Base-by-base conservation (phyloP, 1,140 invertebrate genomes). In the Hermatobates lingyangjiaoensis region DNA sequence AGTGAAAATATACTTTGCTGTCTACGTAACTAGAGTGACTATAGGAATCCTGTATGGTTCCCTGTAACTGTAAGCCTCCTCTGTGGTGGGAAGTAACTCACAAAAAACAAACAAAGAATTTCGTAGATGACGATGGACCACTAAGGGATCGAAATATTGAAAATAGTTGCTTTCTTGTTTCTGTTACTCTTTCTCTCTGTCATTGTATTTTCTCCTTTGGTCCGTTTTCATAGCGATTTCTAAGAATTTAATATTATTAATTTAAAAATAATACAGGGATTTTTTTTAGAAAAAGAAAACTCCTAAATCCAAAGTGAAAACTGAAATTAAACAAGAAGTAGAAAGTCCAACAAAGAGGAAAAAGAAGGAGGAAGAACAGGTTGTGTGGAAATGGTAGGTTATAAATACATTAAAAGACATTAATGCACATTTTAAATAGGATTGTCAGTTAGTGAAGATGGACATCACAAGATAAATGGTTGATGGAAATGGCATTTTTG, bases 381-480 rank as follows among this genome's bases (percentile, higher is more conserved):
- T 92, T 68, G 85, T 91, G 54, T 95, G 90, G 89, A 89, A 88
- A 77, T 95, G 88, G 87, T 89, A 71, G 74, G 69, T 65, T 15
- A 25, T n/a, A n/a, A n/a, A n/a, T n/a, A n/a, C n/a, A n/a, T n/a
- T n/a, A n/a, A n/a, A n/a, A n/a, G n/a, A n/a, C n/a, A n/a, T n/a
- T n/a, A n/a, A n/a, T n/a, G n/a, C n/a, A n/a, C n/a, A n/a, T n/a
- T n/a, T n/a, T n/a, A n/a, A n/a, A n/a, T n/a, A n/a, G n/a, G n/a
- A n/a, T n/a, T n/a, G n/a, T n/a, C n/a, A n/a, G n/a, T n/a, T n/a
- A n/a, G n/a, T n/a, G n/a, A n/a, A n/a, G n/a, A n/a, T n/a, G n/a
- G n/a, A n/a, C n/a, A n/a, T n/a, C n/a, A n/a, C n/a, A n/a, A n/a
- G n/a, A n/a, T n/a, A n/a, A n/a, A n/a, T n/a, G n/a, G n/a, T n/a